phyloP scores from a whole-genome alignment of 37 sponge, comb jelly and placozoan genomes.

The Geodia barretti region DNA sequence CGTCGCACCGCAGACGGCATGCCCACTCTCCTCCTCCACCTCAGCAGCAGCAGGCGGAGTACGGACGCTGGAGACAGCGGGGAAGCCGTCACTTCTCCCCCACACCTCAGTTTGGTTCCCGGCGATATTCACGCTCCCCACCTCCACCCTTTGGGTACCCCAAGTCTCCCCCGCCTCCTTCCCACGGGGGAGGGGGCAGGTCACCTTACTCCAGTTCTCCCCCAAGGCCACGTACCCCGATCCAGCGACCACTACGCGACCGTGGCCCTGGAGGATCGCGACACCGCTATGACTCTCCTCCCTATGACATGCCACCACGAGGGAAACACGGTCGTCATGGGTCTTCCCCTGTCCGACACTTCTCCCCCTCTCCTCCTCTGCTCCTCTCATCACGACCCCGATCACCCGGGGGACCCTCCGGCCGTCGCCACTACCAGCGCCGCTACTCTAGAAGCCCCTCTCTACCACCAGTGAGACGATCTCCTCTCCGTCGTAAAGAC shows the following conservation, averaged over 20 bases:
- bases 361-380: constrained; percentile 24
- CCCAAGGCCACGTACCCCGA: constrained; percentile 18
- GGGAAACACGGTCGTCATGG: constrained; percentile 4
- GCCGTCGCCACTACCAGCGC: not conserved
- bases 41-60: too few relatives aligned
- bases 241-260: constrained; percentile 8
- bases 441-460: constrained; percentile 28
- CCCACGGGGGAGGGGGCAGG: constrained; percentile 13
- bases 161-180: constrained; percentile 11
- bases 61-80: constrained; percentile 12
- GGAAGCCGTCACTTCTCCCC: constrained; percentile 10
- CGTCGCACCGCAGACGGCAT: not conserved
- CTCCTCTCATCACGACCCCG: constrained; percentile 19
- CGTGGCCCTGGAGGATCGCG: not conserved
- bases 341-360: constrained; percentile 14
- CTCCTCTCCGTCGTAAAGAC: constrained; percentile 5
- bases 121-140: constrained; percentile 13
- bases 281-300: constrained; percentile 48
- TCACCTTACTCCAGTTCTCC: constrained; percentile 31
- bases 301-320: constrained; percentile 19
- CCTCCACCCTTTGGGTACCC: not conserved
- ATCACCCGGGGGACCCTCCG: not conserved
- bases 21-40: constrained; percentile 17
- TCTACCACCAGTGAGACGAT: constrained; percentile 12
- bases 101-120: not conserved